Evolutionary conservation across 2,113 vertebrate species (phyloP), one percentile per base, ranked within the genome.

Genomic region (Neotoma lepida): DNA sequence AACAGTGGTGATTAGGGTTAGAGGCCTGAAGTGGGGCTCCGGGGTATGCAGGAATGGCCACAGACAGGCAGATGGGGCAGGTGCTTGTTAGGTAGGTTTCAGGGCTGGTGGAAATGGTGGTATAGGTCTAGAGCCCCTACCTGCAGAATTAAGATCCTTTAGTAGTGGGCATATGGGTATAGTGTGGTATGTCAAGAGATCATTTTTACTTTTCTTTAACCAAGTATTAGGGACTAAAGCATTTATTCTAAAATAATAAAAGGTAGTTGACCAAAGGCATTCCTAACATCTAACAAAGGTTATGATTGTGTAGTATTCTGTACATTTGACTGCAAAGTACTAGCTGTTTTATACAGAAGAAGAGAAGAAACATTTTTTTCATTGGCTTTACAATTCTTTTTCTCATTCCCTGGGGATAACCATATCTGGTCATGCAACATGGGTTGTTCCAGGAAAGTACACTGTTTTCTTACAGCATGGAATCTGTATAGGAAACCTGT

Each of bases 271-370:
- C 58, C 26, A 14, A 66, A 46, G 4, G 68, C 18, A 54, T 33
- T 86, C 8, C 44, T 80, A 94, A 94, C 73, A 82, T 66, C 68
- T 49, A 86, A 86, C 26, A 80, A 46, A 54, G 88, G 33, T 77
- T 28, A 66, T 6, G 22, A 2, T 12, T 94, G 51, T 39, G 71
- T 44, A 74, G n/a, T 71, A 35, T 89, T 56, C 68, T 95, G 7
- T 51, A 39, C 0, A 56, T 89, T 81, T 94, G 44, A 70, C n/a
- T 95, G 0, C 78, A 63, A 91, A 95, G 74, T 14, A 56, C 8
- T 85, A 85, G 22, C 18, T 90, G 39, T 90, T 81, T 30, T 33
- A 30, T 66, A 13, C 2, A 93, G 51, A 63, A 77, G 66, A 88
- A 84, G 24, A 8, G 4, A 56, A 90, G 4, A 70, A 93, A 51